Evolutionary conservation across 1,140 invertebrate species (phyloP).

Genomic region (Apolygus lucorum): DNA sequence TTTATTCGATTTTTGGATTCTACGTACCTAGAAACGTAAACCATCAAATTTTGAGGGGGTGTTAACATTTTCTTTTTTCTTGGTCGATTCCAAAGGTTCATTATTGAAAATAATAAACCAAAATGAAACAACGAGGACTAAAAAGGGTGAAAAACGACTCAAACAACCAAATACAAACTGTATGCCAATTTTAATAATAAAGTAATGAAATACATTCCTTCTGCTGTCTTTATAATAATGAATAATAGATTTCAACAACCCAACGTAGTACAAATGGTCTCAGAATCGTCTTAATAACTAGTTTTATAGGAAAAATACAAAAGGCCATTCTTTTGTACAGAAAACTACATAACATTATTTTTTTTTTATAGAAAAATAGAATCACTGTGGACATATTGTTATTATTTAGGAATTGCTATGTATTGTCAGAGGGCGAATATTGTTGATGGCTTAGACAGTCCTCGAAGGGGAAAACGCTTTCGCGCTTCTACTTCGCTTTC

Average conservation of each 20-base stretch:
- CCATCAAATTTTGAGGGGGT: no score
- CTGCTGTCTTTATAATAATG: conserved; percentile 2
- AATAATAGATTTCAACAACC: conserved; percentile 23
- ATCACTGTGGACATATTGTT: conserved; percentile 10
- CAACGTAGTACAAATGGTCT: conserved; percentile 22
- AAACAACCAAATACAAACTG: no score
- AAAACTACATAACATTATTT: conserved; percentile 27
- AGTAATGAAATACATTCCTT: conserved; percentile 26
- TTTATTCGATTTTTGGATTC: no score
- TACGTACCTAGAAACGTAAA: no score
- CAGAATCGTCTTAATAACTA: conserved; percentile 16
- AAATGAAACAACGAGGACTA: no score
- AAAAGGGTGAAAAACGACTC: no score
- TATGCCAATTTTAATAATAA: conserved; percentile 35
- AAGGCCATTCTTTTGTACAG: conserved; percentile 22
- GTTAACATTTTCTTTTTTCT: no score
- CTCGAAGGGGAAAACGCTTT: not conserved
- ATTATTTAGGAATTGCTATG: not conserved
- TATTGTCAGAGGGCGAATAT: not conserved
- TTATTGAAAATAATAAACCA: no score
- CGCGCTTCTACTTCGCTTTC: not conserved
- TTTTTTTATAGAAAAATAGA: conserved; percentile 27
- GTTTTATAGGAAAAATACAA: conserved; percentile 26
- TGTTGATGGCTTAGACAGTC: not conserved
- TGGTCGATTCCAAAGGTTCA: no score